These are phyloP conservation scores for Xenus cinereus DNA, from an alignment of 2,113 vertebrate genomes.

Conservation along the genomic window DNA sequence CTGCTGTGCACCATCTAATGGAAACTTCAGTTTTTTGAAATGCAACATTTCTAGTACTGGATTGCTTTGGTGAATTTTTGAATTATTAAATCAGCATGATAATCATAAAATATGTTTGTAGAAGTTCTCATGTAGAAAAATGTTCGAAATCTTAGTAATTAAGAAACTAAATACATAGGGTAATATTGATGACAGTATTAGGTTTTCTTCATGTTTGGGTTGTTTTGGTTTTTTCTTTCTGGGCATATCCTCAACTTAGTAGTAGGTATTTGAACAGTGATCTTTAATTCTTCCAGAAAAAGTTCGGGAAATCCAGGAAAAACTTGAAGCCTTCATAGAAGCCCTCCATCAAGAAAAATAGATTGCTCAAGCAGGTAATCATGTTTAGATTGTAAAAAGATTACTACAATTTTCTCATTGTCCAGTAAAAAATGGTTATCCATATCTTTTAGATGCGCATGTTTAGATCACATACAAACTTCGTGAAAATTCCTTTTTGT, in stretches of 20 bases:
- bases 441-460: background rate
- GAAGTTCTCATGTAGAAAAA: background rate
- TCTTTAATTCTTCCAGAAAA: conserved; percentile 83
- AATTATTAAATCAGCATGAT: background rate
- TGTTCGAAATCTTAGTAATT: background rate
- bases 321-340: conserved; percentile 99
- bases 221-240: background rate
- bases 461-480: background rate
- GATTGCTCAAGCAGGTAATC: conserved; percentile 55
- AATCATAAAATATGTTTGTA: background rate
- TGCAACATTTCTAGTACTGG: background rate
- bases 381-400: background rate
- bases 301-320: conserved; percentile 99
- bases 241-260: background rate
- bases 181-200: background rate
- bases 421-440: background rate
- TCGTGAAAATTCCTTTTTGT: background rate
- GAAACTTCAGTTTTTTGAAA: background rate
- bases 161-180: background rate
- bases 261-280: background rate
- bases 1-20: background rate
- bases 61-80: background rate
- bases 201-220: background rate
- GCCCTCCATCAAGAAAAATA: conserved; percentile 98
- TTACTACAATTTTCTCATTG: background rate